phyloP scores from a whole-genome alignment of 1,140 invertebrate genomes.

The Euwallacea similis region DNA sequence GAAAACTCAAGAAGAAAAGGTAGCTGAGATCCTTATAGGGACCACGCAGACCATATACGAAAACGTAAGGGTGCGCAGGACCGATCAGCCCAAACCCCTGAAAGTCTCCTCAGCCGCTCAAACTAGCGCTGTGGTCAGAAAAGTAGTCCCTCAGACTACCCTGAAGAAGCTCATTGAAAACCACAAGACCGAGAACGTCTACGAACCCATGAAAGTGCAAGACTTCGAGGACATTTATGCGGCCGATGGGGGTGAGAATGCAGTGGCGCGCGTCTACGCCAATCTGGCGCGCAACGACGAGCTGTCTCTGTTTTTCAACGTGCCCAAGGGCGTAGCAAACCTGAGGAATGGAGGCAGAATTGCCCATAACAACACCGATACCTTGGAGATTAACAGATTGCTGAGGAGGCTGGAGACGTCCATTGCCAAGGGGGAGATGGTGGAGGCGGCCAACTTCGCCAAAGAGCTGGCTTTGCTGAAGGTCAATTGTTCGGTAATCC shows the following conservation, averaged over 20 bases:
- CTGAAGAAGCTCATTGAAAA: slow-evolving; percentile 40
- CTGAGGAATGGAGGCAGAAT: slow-evolving; percentile 3
- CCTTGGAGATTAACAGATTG: slow-evolving; percentile 65
- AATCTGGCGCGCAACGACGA: slow-evolving; percentile 48
- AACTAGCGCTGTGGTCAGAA: slow-evolving; percentile 44
- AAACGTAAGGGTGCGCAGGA: slow-evolving; percentile 50
- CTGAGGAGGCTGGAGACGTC: slow-evolving; percentile 67
- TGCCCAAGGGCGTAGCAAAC: slow-evolving; percentile 45
- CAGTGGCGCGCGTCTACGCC: slow-evolving; percentile 46
- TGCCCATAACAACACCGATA: slow-evolving; percentile 48
- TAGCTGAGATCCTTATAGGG: slow-evolving; percentile 44
- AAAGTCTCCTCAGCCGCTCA: slow-evolving; percentile 49
- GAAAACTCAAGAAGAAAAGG: slow-evolving; percentile 45
- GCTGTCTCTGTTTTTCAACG: slow-evolving; percentile 51
- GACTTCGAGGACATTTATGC: slow-evolving; percentile 53
- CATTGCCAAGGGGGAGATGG: slow-evolving; percentile 68
- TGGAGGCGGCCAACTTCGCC: slow-evolving; percentile 67
- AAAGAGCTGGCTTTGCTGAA: slow-evolving; percentile 70
- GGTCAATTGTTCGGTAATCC: slow-evolving; percentile 66
- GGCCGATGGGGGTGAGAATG: slow-evolving; percentile 39
- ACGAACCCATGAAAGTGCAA: slow-evolving; percentile 50
- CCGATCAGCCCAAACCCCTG: slow-evolving; percentile 44
- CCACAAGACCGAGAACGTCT: slow-evolving; percentile 40
- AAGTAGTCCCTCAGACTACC: slow-evolving; percentile 32
- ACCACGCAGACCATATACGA: slow-evolving; percentile 49